Conservation (phyloP, 2,797 vertebrate genomes). For the Sebastiscus tertius region DNA sequence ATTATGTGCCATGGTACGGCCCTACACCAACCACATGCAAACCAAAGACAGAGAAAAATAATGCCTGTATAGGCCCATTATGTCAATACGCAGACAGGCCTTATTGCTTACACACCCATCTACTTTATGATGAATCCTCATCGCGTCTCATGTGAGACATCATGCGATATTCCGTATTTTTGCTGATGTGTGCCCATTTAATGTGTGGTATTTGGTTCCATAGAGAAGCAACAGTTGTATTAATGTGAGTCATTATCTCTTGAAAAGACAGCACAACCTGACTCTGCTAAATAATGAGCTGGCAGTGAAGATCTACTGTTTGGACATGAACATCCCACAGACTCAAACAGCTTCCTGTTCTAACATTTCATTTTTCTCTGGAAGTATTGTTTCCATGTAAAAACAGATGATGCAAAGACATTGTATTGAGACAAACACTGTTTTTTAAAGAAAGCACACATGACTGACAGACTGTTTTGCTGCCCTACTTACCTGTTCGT, state of each 20-base stretch:
- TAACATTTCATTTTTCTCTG: conserved; percentile 3
- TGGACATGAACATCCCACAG: not conserved
- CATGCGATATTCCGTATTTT: conserved; percentile 12
- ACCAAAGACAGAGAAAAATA: conserved; percentile 16
- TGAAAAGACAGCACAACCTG: conserved; percentile 8
- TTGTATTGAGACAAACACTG: conserved; percentile 15
- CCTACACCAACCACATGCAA: conserved; percentile 14
- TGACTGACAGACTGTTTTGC: conserved; percentile 54
- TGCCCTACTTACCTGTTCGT: conserved; percentile 36
- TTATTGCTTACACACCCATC: not conserved
- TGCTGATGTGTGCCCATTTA: conserved; percentile 28
- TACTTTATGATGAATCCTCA: not conserved
- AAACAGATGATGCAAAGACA: not conserved
- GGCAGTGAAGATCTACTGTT: conserved; percentile 4
- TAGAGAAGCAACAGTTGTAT: not conserved
- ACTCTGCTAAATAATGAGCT: conserved; percentile 27
- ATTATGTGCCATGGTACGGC: conserved; percentile 11
- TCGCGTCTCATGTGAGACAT: conserved; percentile 2
- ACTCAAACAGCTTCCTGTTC: not conserved
- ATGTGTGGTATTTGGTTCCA: conserved; percentile 15
- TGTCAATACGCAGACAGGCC: not conserved
- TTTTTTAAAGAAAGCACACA: conserved; percentile 12
- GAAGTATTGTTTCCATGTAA: conserved; percentile 18
- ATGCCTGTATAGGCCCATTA: not conserved
- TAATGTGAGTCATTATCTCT: conserved; percentile 39